Evolutionary conservation across 2,888 invertebrate genomes (phyloP).

Genomic region (Ryuthela nishihirai): DNA sequence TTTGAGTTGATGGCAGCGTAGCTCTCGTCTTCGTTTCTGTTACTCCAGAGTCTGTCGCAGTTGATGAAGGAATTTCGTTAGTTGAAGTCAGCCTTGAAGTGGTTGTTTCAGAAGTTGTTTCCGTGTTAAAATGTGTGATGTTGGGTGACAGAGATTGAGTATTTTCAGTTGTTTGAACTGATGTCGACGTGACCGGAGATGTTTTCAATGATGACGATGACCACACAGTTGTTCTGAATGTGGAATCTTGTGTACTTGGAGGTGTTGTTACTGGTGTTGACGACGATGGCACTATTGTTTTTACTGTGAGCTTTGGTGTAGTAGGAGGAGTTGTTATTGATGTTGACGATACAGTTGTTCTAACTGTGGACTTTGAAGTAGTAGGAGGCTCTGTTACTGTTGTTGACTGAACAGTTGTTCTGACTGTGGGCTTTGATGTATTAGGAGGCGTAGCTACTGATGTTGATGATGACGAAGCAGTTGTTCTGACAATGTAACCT

Average conservation of each 20-base stretch:
- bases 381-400: neutral
- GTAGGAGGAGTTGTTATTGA: neutral
- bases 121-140: neutral
- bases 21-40: neutral
- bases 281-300: neutral
- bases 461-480: neutral
- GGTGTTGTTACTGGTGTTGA: neutral
- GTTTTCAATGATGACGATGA: neutral
- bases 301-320: neutral
- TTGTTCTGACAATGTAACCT: neutral
- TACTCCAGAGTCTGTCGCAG: neutral
- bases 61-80: too few species aligned
- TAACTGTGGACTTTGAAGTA: neutral
- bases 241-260: neutral
- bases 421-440: neutral
- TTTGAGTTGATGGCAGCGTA: neutral
- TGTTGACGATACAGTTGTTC: neutral
- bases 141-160: neutral
- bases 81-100: neutral
- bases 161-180: neutral
- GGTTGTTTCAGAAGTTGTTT: neutral
- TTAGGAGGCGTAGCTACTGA: neutral
- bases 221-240: too few species aligned
- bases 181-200: neutral
- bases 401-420: neutral